Evolutionary conservation across 2,113 vertebrate genomes (phyloP).

Genomic region (Melierax canorus): DNA sequence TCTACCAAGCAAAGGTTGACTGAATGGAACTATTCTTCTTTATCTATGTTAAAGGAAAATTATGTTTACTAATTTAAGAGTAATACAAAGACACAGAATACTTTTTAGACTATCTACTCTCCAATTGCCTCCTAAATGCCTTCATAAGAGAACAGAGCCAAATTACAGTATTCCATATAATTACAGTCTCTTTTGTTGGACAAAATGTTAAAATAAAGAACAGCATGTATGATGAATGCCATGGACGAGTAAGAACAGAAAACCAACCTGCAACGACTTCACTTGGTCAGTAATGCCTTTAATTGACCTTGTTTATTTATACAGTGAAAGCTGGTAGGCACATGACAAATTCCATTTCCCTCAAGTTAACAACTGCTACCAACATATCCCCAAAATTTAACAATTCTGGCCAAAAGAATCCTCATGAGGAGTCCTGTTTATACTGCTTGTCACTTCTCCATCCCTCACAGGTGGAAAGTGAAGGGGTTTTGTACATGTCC

Average conservation of each 20-base stretch:
- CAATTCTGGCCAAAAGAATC: not conserved
- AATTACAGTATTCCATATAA: not conserved
- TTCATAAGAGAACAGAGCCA: not conserved
- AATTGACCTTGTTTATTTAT: slow-evolving; percentile 6
- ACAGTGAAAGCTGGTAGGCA: not conserved
- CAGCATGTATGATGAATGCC: not conserved
- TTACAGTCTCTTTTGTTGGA: not conserved
- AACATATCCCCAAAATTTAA: not conserved
- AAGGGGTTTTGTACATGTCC: not conserved
- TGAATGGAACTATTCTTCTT: not conserved
- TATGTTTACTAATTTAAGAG: not conserved
- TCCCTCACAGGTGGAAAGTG: not conserved
- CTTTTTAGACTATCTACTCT: not conserved
- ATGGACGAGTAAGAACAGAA: not conserved
- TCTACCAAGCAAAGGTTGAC: not conserved
- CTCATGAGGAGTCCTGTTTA: not conserved
- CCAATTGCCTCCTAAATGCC: not conserved
- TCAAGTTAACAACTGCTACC: not conserved
- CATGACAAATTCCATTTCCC: not conserved
- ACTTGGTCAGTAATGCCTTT: not conserved
- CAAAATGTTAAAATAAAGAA: not conserved
- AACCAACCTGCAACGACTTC: not conserved
- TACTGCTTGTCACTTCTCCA: not conserved
- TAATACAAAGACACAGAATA: not conserved
- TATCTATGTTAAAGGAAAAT: not conserved